Percentiles rank a stretch among this genome's conserved stretches.
Conservation (phyloP, 2,888 invertebrate genomes). For the Drosophila dives region DNA sequence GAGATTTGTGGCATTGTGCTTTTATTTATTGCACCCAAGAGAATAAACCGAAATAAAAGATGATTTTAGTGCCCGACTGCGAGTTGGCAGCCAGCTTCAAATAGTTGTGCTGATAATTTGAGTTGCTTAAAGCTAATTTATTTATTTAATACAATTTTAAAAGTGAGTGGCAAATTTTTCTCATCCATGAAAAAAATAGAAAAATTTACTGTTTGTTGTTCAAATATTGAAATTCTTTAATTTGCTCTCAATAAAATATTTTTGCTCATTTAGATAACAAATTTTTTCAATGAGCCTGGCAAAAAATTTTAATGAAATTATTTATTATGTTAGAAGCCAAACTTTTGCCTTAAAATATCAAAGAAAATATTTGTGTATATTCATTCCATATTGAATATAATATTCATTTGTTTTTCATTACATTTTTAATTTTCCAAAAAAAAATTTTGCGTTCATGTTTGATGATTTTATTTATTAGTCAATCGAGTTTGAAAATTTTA, state of each 20-base stretch:
- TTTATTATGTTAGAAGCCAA: not conserved
- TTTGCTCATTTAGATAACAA: not conserved
- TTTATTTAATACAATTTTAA: constrained; percentile 27
- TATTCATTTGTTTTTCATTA: too few relatives aligned
- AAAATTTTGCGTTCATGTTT: not conserved
- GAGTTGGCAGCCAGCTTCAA: constrained; percentile 2
- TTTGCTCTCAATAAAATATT: not conserved
- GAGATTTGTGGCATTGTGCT: constrained; percentile 20
- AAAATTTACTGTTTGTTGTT: not conserved
- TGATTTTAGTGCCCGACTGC: constrained; percentile 37
- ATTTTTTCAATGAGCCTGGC: not conserved
- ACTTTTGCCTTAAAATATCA: not conserved
- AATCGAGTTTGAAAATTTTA: not conserved
- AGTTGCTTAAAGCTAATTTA: constrained; percentile 20
- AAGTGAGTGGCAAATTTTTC: constrained; percentile 3
- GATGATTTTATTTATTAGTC: not conserved
- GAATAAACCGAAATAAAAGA: constrained; percentile 55
- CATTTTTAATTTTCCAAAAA: not conserved
- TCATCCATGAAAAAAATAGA: constrained; percentile 1
- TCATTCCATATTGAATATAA: too few relatives aligned
- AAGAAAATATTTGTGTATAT: not conserved
- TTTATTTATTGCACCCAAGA: constrained; percentile 51
- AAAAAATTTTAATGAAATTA: not conserved
- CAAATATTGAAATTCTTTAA: not conserved
- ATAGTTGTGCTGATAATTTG: constrained; percentile 17